Evolutionary conservation across 2,797 vertebrate species (phyloP).

Genomic region (Malacoctenus gilli): DNA sequence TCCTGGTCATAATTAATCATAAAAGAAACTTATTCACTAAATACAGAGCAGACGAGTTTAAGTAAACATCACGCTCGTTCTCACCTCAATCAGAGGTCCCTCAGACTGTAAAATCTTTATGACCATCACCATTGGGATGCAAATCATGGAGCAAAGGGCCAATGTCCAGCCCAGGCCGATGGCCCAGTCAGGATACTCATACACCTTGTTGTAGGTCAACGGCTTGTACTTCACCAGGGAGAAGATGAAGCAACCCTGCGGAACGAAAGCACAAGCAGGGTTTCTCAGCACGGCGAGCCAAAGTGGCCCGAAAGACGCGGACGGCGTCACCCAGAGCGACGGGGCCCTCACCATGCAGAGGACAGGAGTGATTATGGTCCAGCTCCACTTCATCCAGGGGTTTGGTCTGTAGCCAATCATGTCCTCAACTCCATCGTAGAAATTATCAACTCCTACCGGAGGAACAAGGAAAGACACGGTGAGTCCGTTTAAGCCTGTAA

Average conservation of each 20-base stretch:
- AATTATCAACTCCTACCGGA: slow-evolving; percentile 89
- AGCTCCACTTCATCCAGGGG: slow-evolving; percentile 99
- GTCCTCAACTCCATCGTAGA: slow-evolving; percentile 96
- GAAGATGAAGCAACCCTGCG: slow-evolving; percentile 95
- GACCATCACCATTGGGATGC: slow-evolving; percentile 94
- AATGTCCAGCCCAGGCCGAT: slow-evolving; percentile 94
- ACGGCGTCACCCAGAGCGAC: too few relatives aligned
- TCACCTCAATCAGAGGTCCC: slow-evolving; percentile 93
- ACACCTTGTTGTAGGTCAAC: slow-evolving; percentile 96
- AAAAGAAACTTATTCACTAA: too few relatives aligned
- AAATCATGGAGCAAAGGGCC: slow-evolving; percentile 94
- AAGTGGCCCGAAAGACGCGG: too few relatives aligned
- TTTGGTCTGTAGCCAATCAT: slow-evolving; percentile 99
- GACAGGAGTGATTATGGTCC: slow-evolving; percentile 92
- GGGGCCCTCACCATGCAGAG: slow-evolving; percentile 86
- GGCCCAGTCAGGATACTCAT: slow-evolving; percentile 93
- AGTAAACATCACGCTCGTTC: background rate
- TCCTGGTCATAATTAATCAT: too few relatives aligned
- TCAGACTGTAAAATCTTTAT: slow-evolving; percentile 93
- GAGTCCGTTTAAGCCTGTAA: slow-evolving; percentile 10
- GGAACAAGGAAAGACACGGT: slow-evolving; percentile 4
- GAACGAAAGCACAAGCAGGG: slow-evolving; percentile 24
- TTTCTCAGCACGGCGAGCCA: too few relatives aligned
- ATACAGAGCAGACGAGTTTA: too few relatives aligned
- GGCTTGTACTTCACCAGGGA: slow-evolving; percentile 96